Base-by-base conservation (phyloP, 2,113 vertebrate genomes). In the Dendropsophus ebraccatus region DNA sequence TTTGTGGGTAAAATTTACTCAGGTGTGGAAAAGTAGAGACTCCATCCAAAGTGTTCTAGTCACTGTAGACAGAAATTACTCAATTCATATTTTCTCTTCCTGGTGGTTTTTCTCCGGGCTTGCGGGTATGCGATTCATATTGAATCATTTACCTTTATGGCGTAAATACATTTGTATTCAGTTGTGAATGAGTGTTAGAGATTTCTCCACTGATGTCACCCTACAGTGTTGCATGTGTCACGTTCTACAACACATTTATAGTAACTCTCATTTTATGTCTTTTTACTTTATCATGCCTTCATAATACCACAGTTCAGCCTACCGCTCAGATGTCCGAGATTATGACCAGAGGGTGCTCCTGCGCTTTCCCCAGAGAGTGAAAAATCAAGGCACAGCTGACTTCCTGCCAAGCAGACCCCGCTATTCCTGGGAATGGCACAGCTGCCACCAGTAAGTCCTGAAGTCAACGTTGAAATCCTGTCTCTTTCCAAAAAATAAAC, bases 351-450 rank as follows among this genome's bases (percentile, higher is more conserved):
- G 98, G 21, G 96, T 99, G 84, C 91, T 99, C 81, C 87, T 99
- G 88, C 91, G 98, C 90, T 99, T 99, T 87, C 96, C 98, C 0
- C 97, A 99, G 89, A 94, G 97, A 87, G 97, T 99, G 90, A 99
- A 99, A 93, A 99, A 99, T 83, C 98, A 99, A 94, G 98, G 98
- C 32, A 98, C 96, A 0, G 95, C 96, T 0, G 98, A 99, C 91
- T 99, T 99, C 88, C 92, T 99, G 85, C 97, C 98, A 88, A 99
- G 95, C 86, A 94, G 95, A 90, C 97, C 98, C 19, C 94, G 97
- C 87, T 97, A 99, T 17, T 93, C 97, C 79, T 99, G 98, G 98
- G 97, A 99, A 89, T 99, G 98, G 98, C 98, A 99, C 94, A 97
- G 96, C 90, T 99, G 98, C 91, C 98, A 99, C 83, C 96, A 97